Evolutionary conservation across 2,113 vertebrate genomes (phyloP).

Genomic region (Ptyas mucosa): DNA sequence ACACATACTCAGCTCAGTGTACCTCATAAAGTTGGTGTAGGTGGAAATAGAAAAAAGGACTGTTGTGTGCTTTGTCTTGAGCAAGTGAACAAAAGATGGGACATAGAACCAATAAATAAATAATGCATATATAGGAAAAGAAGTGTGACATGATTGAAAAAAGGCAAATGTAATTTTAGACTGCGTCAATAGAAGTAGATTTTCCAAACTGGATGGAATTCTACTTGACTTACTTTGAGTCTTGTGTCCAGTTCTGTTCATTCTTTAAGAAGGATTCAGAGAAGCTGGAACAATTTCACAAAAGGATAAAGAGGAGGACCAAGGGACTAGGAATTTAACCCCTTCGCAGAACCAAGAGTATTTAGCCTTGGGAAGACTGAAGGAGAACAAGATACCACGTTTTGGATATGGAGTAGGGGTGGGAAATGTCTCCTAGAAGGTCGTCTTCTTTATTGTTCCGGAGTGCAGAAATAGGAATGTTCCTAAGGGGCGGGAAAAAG

Average conservation of each 20-base stretch:
- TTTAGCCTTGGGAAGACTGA: background rate
- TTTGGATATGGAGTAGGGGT: background rate
- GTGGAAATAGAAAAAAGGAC: background rate
- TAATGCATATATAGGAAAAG: background rate
- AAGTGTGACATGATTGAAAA: background rate
- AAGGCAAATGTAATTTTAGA: background rate
- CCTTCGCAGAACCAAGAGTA: background rate
- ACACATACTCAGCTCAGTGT: background rate
- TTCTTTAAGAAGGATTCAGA: background rate
- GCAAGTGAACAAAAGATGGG: background rate
- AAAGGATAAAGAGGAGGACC: background rate
- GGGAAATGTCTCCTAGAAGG: background rate
- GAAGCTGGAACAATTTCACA: background rate
- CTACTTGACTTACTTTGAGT: background rate
- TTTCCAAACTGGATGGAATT: background rate
- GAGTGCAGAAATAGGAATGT: background rate
- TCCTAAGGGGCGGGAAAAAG: background rate
- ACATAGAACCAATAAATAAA: background rate
- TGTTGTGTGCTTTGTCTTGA: background rate
- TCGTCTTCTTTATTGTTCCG: background rate
- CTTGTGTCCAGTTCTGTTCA: background rate
- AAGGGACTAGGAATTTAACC: background rate
- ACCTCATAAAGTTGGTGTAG: background rate
- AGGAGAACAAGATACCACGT: background rate
- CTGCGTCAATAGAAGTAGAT: background rate